These are phyloP conservation scores for Eupithecia subfuscata DNA, from an alignment of 2,888 invertebrate genomes.

Conservation along the genomic window DNA sequence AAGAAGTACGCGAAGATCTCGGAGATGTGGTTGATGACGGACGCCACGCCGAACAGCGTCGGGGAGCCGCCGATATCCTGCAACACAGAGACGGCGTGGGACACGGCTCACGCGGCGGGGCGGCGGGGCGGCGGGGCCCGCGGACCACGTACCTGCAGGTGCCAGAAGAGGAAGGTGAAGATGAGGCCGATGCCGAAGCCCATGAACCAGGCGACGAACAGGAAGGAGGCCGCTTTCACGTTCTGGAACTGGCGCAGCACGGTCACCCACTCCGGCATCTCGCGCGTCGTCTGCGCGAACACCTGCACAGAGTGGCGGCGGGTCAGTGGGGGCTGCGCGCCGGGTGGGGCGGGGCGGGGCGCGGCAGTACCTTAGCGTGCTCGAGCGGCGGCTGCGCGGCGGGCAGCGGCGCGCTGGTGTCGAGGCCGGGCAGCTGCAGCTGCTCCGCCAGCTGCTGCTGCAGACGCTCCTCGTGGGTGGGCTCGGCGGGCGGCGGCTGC, in stretches of 20 bases:
- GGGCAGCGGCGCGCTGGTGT: constrained; percentile 84
- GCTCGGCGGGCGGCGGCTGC: constrained; percentile 83
- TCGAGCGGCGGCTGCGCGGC: constrained; percentile 59
- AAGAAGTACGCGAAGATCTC: constrained; percentile 99
- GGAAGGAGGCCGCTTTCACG: constrained; percentile 94
- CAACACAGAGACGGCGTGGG: not conserved
- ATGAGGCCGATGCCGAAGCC: constrained; percentile 99
- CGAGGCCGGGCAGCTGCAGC: constrained; percentile 91
- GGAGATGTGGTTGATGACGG: constrained; percentile 99
- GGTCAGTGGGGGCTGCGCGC: not conserved
- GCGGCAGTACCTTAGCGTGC: constrained; percentile 55
- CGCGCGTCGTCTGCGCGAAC: constrained; percentile 95
- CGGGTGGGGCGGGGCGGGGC: not conserved
- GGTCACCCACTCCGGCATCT: constrained; percentile 97
- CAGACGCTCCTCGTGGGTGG: constrained; percentile 88
- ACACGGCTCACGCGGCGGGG: not conserved
- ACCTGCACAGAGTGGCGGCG: constrained; percentile 72
- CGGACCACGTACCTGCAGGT: constrained; percentile 88
- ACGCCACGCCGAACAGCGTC: constrained; percentile 98
- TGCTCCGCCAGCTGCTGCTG: constrained; percentile 94
- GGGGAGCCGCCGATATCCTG: constrained; percentile 98
- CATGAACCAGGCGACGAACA: constrained; percentile 99
- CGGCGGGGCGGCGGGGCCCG: too few species aligned
- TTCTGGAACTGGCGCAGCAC: constrained; percentile 95
- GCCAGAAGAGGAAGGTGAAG: constrained; percentile 99